Evolutionary conservation across 2,797 vertebrate species (phyloP), one percentile per base, ranked within the genome.

Genomic region (Aldrovandia affinis): DNA sequence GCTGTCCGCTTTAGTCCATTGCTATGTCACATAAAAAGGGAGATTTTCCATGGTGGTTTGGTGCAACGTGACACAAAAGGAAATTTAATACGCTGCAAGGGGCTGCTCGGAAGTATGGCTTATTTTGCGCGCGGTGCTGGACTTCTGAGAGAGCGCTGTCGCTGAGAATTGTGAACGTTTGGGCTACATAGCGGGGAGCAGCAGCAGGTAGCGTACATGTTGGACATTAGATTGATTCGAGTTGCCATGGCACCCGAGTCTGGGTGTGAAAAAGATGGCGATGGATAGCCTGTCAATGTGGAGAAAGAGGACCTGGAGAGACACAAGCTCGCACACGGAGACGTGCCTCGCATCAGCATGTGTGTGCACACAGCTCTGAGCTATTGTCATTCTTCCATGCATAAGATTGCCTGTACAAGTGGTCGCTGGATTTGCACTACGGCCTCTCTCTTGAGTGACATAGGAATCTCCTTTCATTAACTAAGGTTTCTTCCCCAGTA

Each of bases 221-320:
- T 22, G 70, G 42, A 75, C 70, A n/a, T 83, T 80, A 75, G 36
- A 59, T 82, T 80, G 63, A 63, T 81, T 57, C 47, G 78, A 70
- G 82, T 73, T 73, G 54, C 85, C 85, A 83, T 81, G 81, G 81
- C 47, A 83, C 50, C 77, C 14, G 52, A 33, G 50, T 78, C 63
- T 44, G 55, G 22, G 80, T 47, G 52, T 42, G 63, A 57, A 77
- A 83, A 57, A 75, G 30, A 57, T 57, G 52, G 52, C 28, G 33
- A 15, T 14, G n/a, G 65, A 36, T 70, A 14, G 18, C 70, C 20
- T 0, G 52, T 36, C 78, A 36, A 30, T 12, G 30, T 20, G 18
- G 28, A 57, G 54, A 14, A 28, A 57, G 8, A 30, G 30, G 15
- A 57, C 5, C n/a, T 14, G 28, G 30, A 57, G 15, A 25, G 52